These are phyloP conservation scores for Zelleria hepariella DNA, from an alignment of 2,888 invertebrate genomes.

Conservation along the genomic window DNA sequence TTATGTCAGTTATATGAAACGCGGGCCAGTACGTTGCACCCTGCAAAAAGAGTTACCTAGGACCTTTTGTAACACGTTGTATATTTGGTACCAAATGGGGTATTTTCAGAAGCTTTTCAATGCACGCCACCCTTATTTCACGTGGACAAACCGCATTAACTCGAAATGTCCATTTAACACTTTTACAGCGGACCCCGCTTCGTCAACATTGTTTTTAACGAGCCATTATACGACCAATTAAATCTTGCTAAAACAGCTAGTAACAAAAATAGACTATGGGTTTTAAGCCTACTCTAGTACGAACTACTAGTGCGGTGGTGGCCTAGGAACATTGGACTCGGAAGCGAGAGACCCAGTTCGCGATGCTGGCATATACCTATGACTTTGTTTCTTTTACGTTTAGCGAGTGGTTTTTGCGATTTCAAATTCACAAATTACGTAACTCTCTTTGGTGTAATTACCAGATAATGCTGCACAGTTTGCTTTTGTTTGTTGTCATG, in stretches of 20 bases:
- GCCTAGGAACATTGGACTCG: too few relatives aligned
- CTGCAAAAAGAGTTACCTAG: too few relatives aligned
- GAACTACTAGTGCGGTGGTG: neutral
- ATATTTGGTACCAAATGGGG: too few relatives aligned
- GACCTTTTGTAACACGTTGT: too few relatives aligned
- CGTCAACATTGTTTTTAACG: slow-evolving; percentile 65
- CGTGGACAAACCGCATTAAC: slow-evolving; percentile 24
- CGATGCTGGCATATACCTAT: too few relatives aligned
- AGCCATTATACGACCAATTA: slow-evolving; percentile 60
- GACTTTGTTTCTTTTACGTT: too few relatives aligned
- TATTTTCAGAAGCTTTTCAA: neutral
- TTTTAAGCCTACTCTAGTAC: neutral
- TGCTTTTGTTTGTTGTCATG: neutral
- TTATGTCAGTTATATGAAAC: too few relatives aligned
- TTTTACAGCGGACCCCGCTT: slow-evolving; percentile 5
- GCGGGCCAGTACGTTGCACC: too few relatives aligned
- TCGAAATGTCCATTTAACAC: slow-evolving; percentile 35
- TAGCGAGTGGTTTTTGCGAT: too few relatives aligned
- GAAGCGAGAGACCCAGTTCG: too few relatives aligned
- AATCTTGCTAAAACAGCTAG: slow-evolving; percentile 20
- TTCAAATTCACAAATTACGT: too few relatives aligned
- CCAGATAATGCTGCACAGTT: neutral
- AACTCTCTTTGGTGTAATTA: neutral
- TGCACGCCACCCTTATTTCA: slow-evolving; percentile 8
- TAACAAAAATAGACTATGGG: neutral